Conservation (phyloP, 2,797 vertebrate species). For the Paratrypauchen microcephalus region DNA sequence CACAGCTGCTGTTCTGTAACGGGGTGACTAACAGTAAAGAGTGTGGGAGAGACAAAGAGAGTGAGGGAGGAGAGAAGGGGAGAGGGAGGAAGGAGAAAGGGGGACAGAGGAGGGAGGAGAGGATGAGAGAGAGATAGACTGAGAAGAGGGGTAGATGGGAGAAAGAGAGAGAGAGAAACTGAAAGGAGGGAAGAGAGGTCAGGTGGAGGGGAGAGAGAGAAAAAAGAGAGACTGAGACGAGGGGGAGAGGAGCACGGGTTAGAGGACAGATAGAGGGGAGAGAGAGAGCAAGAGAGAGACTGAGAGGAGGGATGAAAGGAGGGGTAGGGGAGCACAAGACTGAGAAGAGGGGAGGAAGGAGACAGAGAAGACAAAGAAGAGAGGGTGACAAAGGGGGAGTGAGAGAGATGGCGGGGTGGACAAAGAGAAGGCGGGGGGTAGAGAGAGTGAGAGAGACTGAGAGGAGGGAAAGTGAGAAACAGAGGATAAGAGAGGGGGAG, state of each 20-base stretch:
- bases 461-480: background rate
- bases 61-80: background rate
- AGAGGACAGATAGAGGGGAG: too few species aligned
- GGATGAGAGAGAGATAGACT: background rate
- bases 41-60: conserved; percentile 35
- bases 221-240: conserved; percentile 37
- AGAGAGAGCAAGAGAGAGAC: background rate
- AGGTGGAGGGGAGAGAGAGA: too few species aligned
- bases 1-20: conserved; percentile 61
- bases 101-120: too few species aligned
- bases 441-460: background rate
- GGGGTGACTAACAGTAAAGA: conserved; percentile 67
- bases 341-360: conserved; percentile 19
- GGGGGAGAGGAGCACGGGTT: conserved; percentile 2
- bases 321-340: conserved; percentile 19
- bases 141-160: background rate
- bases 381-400: too few species aligned
- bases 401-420: background rate
- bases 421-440: too few species aligned
- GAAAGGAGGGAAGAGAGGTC: background rate
- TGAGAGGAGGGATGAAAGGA: too few species aligned
- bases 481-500: background rate
- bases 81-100: background rate
- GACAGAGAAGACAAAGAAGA: too few species aligned
- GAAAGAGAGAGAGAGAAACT: background rate